phyloP scores from a whole-genome alignment of 2,888 invertebrate species.

The Drosophila hamatofila region DNA sequence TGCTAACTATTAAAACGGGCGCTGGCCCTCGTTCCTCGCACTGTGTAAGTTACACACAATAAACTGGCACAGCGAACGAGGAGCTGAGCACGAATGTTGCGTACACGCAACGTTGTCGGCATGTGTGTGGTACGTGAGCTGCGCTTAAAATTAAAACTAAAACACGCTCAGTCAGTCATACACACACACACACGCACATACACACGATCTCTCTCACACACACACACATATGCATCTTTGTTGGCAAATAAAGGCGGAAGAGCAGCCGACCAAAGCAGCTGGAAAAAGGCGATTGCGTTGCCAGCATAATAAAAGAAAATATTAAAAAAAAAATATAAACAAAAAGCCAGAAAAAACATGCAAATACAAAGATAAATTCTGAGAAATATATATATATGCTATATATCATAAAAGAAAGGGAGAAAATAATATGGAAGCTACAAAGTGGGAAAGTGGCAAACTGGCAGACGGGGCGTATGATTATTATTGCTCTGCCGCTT shows the following conservation, averaged over 20 bases:
- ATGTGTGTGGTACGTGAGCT: constrained; percentile 36
- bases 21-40: background rate
- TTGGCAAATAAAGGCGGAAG: constrained; percentile 8
- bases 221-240: no score
- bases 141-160: constrained; percentile 45
- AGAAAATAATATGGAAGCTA: constrained; percentile 8
- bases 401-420: background rate
- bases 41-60: constrained; percentile 14
- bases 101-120: constrained; percentile 44
- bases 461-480: constrained; percentile 20
- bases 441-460: no score
- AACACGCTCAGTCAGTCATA: background rate
- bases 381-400: constrained; percentile 13
- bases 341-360: constrained; percentile 2
- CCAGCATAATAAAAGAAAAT: background rate
- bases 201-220: background rate
- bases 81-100: constrained; percentile 22
- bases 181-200: background rate
- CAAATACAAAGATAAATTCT: constrained; percentile 13
- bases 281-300: constrained; percentile 2
- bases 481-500: constrained; percentile 22
- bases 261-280: constrained; percentile 1
- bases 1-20: constrained; percentile 18
- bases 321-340: background rate
- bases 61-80: background rate